These are phyloP conservation scores for Eupithecia vulgata DNA, from an alignment of 2,888 invertebrate genomes.

Conservation along the genomic window DNA sequence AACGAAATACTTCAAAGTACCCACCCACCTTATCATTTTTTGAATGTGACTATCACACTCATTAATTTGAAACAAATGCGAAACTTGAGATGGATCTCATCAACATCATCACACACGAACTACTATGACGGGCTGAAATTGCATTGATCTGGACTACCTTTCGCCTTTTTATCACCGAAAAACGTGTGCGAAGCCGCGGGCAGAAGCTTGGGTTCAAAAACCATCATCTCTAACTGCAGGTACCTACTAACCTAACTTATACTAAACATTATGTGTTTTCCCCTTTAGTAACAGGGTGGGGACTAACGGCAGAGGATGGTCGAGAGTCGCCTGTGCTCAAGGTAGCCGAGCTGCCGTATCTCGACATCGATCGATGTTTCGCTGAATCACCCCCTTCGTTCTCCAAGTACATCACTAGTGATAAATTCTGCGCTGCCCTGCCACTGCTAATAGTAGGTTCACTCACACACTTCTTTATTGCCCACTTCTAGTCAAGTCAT, in stretches of 20 bases:
- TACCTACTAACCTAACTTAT: background rate
- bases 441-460: slow-evolving; percentile 15
- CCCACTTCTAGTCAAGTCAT: too few species aligned
- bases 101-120: background rate
- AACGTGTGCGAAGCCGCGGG: background rate
- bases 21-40: too few species aligned
- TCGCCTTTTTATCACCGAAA: background rate
- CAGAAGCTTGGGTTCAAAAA: background rate
- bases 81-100: background rate
- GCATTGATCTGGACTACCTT: background rate
- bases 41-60: background rate
- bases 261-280: background rate
- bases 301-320: slow-evolving; percentile 35
- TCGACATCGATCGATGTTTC: slow-evolving; percentile 35
- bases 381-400: slow-evolving; percentile 29
- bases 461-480: background rate
- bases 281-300: slow-evolving; percentile 36
- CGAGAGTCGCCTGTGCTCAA: slow-evolving; percentile 23
- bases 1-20: too few species aligned
- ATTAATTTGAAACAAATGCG: background rate
- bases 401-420: slow-evolving; percentile 29
- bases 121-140: background rate
- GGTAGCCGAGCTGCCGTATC: slow-evolving; percentile 34
- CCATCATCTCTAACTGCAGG: background rate
- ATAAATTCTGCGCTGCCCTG: slow-evolving; percentile 32